Evolutionary conservation across 2,113 vertebrate genomes (phyloP).

Genomic region (Tricholaema leucomelas): DNA sequence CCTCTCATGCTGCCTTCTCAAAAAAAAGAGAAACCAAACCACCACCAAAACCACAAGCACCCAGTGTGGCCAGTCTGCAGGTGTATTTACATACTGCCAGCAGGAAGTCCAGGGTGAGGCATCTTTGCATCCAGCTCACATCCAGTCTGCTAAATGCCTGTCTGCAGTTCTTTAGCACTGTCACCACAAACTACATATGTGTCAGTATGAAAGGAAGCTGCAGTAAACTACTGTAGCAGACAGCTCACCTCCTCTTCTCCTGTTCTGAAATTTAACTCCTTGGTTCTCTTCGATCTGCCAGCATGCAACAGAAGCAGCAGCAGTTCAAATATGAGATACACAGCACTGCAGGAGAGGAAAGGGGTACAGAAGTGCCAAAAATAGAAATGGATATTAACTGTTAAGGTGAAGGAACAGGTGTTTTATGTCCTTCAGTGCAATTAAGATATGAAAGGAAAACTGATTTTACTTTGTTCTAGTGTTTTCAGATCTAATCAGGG

Average conservation of each 20-base stretch:
- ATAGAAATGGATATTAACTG: slow-evolving; percentile 38
- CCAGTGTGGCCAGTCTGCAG: slow-evolving; percentile 75
- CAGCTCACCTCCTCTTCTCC: slow-evolving; percentile 71
- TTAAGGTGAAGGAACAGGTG: slow-evolving; percentile 65
- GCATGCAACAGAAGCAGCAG: slow-evolving; percentile 34
- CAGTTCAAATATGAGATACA: not conserved
- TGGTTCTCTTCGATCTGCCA: slow-evolving; percentile 51
- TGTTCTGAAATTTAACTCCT: slow-evolving; percentile 66
- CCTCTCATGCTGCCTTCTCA: slow-evolving; percentile 71
- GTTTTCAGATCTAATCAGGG: not conserved
- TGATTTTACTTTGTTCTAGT: not conserved
- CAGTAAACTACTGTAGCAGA: slow-evolving; percentile 69
- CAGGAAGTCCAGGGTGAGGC: slow-evolving; percentile 75
- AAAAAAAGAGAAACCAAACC: not conserved
- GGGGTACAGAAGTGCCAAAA: slow-evolving; percentile 40
- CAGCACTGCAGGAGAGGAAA: slow-evolving; percentile 47
- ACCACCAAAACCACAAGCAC: not conserved
- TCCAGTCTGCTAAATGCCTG: slow-evolving; percentile 75
- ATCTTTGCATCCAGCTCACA: slow-evolving; percentile 77
- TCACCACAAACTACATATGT: slow-evolving; percentile 77
- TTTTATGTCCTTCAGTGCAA: not conserved
- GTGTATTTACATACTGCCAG: slow-evolving; percentile 83
- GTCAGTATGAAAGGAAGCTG: slow-evolving; percentile 72
- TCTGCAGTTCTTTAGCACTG: slow-evolving; percentile 76
- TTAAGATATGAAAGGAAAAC: not conserved